Evolutionary conservation across 2,113 vertebrate genomes (phyloP), one percentile per base, ranked within the genome.

Genomic region (Cryptoleucopteryx plumbea): DNA sequence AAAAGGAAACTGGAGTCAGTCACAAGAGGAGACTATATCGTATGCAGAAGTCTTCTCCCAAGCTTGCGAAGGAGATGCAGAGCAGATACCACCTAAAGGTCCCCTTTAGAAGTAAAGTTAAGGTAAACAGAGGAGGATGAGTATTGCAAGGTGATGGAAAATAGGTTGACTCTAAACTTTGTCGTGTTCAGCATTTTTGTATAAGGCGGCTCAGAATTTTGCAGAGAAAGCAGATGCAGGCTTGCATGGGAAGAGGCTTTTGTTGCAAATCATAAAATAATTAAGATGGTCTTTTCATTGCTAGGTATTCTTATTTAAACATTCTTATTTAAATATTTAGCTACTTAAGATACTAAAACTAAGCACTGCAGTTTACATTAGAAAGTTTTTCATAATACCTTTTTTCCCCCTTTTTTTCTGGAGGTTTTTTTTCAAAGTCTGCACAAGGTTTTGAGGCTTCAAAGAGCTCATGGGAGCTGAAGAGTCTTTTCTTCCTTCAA

Each of bases 21-120:
- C 48, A 43, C 2, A 4, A 52, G 48, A 87, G 48, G n/a, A 92
- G 32, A 43, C n/a, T 25, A 0, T 17, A 6, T 34, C 1, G 1
- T 40, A 7, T 10, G 15, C 25, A 29, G 56, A 42, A 50, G 42
- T 13, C 40, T 56, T 19, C 47, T 68, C 47, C 77, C 10, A 42
- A 18, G 32, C 16, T 71, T 25, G 56, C 55, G 48, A 58, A 43
- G 74, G 38, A 56, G 70, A n/a, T 55, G 68, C 70, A 56, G 62
- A 42, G 62, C 56, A 50, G 70, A 13, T 34, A 55, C 66, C 18
- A 15, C 22, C 48, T 11, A n/a, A n/a, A 55, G 21, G 25, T 84
- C 53, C 16, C 15, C 40, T 42, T 42, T 42, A 42, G 42, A 32
- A 45, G 52, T 38, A 29, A 55, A 68, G 20, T 38, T 48, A 34